These are phyloP conservation scores for Plemyria rubiginata DNA, from an alignment of 2,888 invertebrate species.

Conservation along the genomic window DNA sequence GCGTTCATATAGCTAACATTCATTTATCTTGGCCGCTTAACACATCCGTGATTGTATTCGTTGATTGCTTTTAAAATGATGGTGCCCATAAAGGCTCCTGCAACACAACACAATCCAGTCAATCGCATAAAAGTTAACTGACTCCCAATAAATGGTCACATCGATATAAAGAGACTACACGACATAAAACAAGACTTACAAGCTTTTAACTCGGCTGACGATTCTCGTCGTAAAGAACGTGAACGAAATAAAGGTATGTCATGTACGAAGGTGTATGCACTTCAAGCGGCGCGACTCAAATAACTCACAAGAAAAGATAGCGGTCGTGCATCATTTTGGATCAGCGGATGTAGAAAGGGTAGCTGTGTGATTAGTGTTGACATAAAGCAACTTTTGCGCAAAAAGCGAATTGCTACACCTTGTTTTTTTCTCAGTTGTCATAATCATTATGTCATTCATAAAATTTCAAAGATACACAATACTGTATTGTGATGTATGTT, in stretches of 20 bases:
- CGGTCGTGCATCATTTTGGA: slow-evolving; percentile 6
- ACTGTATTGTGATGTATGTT: neutral
- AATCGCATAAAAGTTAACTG: slow-evolving; percentile 35
- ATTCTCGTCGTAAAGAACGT: slow-evolving; percentile 41
- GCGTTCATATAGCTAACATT: no score
- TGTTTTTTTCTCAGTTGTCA: no score
- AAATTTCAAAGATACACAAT: slow-evolving; percentile 1
- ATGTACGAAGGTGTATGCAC: slow-evolving; percentile 46
- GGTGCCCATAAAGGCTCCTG: slow-evolving; percentile 22
- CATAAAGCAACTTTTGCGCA: no score
- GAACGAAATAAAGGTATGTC: slow-evolving; percentile 59
- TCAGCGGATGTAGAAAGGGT: slow-evolving; percentile 13
- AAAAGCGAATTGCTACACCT: no score
- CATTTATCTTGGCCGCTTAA: neutral
- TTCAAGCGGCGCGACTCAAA: slow-evolving; percentile 10
- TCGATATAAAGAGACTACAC: slow-evolving; percentile 33
- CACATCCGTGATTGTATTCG: slow-evolving; percentile 17
- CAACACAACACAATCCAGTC: slow-evolving; percentile 22
- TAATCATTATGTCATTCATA: no score
- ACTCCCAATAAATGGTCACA: slow-evolving; percentile 33
- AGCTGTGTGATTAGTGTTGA: no score
- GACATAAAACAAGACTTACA: slow-evolving; percentile 41
- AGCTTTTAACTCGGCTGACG: slow-evolving; percentile 40
- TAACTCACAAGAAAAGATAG: slow-evolving; percentile 15
- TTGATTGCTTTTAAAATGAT: slow-evolving; percentile 27